Percentiles rank a stretch among this genome's conserved stretches.
These are phyloP conservation scores for Drosophila multiciliata DNA, from an alignment of 2,888 invertebrate genomes.

Conservation along the genomic window DNA sequence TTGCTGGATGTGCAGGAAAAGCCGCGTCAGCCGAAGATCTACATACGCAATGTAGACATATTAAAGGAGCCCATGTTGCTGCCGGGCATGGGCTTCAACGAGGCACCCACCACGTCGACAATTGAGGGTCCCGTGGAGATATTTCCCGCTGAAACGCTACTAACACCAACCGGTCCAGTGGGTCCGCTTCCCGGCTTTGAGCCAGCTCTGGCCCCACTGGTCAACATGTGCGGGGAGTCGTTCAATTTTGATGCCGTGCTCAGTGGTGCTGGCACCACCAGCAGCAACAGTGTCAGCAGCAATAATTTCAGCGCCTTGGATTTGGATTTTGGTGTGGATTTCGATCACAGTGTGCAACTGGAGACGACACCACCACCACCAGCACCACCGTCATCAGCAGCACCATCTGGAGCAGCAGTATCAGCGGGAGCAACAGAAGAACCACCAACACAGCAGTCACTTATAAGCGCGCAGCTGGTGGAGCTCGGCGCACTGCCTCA, in stretches of 20 bases:
- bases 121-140: constrained; percentile 32
- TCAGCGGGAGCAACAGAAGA: background rate
- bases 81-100: constrained; percentile 61
- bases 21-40: constrained; percentile 83
- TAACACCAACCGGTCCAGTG: constrained; percentile 53
- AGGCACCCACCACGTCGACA: constrained; percentile 8
- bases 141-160: constrained; percentile 49
- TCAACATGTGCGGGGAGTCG: constrained; percentile 57
- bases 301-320: constrained; percentile 64
- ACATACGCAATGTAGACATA: constrained; percentile 84
- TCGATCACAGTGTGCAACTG: constrained; percentile 52
- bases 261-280: constrained; percentile 34
- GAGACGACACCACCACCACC: constrained; percentile 60
- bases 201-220: constrained; percentile 53
- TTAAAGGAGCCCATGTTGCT: constrained; percentile 82
- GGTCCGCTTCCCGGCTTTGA: constrained; percentile 59
- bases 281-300: constrained; percentile 24
- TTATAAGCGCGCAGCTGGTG: constrained; percentile 19
- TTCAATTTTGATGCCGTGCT: constrained; percentile 66
- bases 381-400: constrained; percentile 1
- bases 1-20: constrained; percentile 61
- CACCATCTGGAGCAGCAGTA: constrained; percentile 31
- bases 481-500: constrained; percentile 31
- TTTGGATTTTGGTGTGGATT: constrained; percentile 67
- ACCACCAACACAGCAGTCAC: background rate